Evolutionary conservation across 1,140 invertebrate species (phyloP).

Genomic region (Drosophila kepulauana): DNA sequence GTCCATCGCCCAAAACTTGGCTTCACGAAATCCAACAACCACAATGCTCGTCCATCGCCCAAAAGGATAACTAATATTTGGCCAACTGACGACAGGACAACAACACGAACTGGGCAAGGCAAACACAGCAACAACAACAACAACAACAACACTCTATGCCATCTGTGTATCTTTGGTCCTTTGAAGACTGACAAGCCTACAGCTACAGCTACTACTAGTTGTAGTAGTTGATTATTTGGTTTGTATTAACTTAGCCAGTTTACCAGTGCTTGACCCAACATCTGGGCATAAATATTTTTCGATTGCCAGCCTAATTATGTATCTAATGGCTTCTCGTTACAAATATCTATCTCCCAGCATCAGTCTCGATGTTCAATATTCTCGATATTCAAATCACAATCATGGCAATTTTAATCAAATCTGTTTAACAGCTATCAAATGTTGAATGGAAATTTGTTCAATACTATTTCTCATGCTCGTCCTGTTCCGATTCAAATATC

Average conservation of each 20-base stretch:
- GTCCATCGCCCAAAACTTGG: too few species aligned
- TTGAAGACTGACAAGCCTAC: slow-evolving; percentile 25
- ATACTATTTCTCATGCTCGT: not conserved
- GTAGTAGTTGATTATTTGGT: slow-evolving; percentile 62
- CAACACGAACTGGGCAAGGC: slow-evolving; percentile 42
- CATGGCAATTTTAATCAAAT: not conserved
- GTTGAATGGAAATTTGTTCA: not conserved
- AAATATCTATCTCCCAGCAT: not conserved
- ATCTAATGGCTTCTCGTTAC: slow-evolving; percentile 20
- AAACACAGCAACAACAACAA: slow-evolving; percentile 25
- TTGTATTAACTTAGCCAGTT: slow-evolving; percentile 58
- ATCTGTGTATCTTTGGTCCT: slow-evolving; percentile 2
- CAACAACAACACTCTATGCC: slow-evolving; percentile 6
- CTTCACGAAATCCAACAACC: too few species aligned
- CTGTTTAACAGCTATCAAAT: slow-evolving; percentile 4
- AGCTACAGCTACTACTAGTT: not conserved
- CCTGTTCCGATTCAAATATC: not conserved
- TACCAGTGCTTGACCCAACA: slow-evolving; percentile 9
- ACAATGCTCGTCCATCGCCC: too few species aligned
- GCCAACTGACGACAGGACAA: slow-evolving; percentile 46
- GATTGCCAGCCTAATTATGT: slow-evolving; percentile 5
- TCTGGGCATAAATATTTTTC: slow-evolving; percentile 21
- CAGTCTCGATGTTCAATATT: not conserved
- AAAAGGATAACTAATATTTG: too few species aligned
- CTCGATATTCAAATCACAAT: slow-evolving; percentile 7